A percentile compares a stretch with the other conserved stretches of the same genome.
phyloP scores from a whole-genome alignment of 2,113 vertebrate species.

The Oncorhynchus nerka region DNA sequence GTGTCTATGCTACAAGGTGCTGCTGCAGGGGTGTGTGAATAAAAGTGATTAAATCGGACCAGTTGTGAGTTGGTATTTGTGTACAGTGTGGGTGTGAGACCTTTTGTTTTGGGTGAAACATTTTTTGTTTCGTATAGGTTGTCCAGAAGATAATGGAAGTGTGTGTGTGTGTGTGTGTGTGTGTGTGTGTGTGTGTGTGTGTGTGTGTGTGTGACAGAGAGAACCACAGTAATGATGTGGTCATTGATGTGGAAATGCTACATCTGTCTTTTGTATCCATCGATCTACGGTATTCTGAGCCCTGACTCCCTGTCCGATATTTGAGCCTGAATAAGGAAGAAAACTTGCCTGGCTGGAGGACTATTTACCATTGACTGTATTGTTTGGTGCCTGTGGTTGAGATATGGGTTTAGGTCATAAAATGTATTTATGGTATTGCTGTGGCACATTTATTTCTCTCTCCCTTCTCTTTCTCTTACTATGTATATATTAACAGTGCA shows the following conservation, averaged over 20 bases:
- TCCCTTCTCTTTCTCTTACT: constrained; percentile 10
- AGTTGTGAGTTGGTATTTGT: neutral
- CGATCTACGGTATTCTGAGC: neutral
- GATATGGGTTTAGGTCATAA: constrained; percentile 38
- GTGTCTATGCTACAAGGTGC: neutral
- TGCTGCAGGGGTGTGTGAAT: neutral
- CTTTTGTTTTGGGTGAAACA: neutral
- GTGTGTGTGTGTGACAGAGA: neutral
- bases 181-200: neutral
- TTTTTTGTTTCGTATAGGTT: neutral
- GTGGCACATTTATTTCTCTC: constrained; percentile 58
- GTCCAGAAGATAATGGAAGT: neutral
- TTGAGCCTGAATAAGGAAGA: constrained; percentile 26
- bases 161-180: constrained; percentile 4
- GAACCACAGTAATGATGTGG: constrained; percentile 27
- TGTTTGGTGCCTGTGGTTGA: constrained; percentile 5
- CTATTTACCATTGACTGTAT: neutral
- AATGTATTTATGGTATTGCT: constrained; percentile 52
- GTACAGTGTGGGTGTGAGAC: neutral
- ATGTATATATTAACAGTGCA: neutral
- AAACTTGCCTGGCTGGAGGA: neutral
- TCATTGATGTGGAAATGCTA: constrained; percentile 59
- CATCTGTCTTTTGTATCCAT: neutral
- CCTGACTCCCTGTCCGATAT: constrained; percentile 33
- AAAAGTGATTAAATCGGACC: neutral